phyloP scores from a whole-genome alignment of 1,140 invertebrate species.

The Agrilus planipennis region DNA sequence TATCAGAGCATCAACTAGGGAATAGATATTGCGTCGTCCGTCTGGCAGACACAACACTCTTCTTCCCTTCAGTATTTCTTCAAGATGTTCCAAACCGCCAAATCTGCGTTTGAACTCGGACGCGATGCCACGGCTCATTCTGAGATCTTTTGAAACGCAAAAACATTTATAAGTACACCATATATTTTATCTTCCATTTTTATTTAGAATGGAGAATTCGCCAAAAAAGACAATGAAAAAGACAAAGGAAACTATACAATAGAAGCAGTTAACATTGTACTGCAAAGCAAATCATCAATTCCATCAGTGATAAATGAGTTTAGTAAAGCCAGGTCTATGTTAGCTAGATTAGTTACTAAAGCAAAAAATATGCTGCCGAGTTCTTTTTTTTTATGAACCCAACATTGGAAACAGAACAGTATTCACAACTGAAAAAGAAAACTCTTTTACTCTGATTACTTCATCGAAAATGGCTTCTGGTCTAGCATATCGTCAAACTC shows the following conservation, averaged over 20 bases:
- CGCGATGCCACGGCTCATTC: too few species aligned
- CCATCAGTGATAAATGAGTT: not conserved
- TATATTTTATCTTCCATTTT: too few species aligned
- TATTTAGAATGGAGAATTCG: not conserved
- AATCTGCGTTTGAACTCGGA: too few species aligned
- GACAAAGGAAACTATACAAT: not conserved
- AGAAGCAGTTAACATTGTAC: not conserved
- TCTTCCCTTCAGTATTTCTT: too few species aligned
- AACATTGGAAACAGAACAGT: not conserved
- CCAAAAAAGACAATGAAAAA: not conserved
- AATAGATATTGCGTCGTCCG: too few species aligned
- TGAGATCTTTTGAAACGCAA: too few species aligned
- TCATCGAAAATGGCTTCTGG: not conserved
- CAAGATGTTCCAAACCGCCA: too few species aligned
- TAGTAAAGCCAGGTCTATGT: not conserved
- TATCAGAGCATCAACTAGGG: too few species aligned
- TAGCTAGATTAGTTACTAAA: not conserved
- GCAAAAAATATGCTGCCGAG: too few species aligned
- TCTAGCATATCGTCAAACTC: not conserved
- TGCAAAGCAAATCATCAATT: not conserved
- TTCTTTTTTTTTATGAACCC: not conserved
- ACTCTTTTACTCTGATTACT: slow-evolving; percentile 11
- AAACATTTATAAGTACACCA: too few species aligned
- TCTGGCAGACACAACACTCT: too few species aligned
- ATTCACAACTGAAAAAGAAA: slow-evolving; percentile 12